Evolutionary conservation across 2,888 invertebrate genomes (phyloP), one percentile per base, ranked within the genome.

Genomic region (Junonia oenone): DNA sequence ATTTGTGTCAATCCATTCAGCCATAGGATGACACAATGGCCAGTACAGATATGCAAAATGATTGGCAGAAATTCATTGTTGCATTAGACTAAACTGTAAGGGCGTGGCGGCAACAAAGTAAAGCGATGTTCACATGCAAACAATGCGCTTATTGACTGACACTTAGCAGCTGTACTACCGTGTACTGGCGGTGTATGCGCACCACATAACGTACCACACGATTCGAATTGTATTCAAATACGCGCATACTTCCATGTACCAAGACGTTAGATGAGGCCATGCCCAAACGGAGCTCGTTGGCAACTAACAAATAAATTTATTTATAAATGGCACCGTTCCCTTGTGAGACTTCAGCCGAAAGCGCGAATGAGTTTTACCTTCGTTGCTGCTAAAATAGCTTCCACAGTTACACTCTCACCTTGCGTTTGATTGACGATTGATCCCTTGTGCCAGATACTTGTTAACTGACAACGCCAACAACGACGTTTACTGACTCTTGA

Each of bases 341-440:
- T 85, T 83, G 87, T 72, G 84, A 77, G 85, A 86, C 77, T 85
- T 83, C 82, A 83, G 79, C 83, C 75, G 88, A 90, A 90, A 88
- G 88, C 83, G 82, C 81, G 78, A 85, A 86, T 88, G 83, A 82
- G 80, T 87, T 82, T 90, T 90, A 87, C 90, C 90, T 90, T 90
- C 90, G 83, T 83, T 83, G 83, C 79, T 83, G 85, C 85, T 85
- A 88, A 90, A 90, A 90, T 90, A 89, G 87, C 84, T 75, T 71
- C 71, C 76, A 72, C 79, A 82, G 83, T 86, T 81, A 83, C 78
- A 86, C 88, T 88, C 84, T 90, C 83, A 85, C 90, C 90, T 90
- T 90, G 90, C 85, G 77, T 88, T 88, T 90, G 89, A 90, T 90
- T 89, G 88, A 90, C 87, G 88, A 89, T 89, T 83, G 85, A 89